Evolutionary conservation across 2,888 invertebrate genomes (phyloP), one percentile per base, ranked within the genome.

Genomic region (Cabera pusaria): DNA sequence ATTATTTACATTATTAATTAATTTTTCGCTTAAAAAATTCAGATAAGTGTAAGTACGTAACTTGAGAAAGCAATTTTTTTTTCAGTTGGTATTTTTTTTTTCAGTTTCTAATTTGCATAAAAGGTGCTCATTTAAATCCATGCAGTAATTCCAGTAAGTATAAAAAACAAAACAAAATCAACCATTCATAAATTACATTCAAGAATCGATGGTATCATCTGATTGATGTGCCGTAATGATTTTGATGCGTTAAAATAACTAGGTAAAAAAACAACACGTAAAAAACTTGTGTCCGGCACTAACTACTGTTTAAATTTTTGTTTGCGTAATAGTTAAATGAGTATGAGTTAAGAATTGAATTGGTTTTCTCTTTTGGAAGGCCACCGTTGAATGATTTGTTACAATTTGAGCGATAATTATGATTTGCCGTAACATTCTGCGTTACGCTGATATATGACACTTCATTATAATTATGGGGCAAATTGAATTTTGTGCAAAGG

Each of bases 281-380:
- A 66, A 67, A 64, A 63, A 51, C 22, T 26, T 31, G 44, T 46
- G 62, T 66, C 64, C 64, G 58, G 54, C 52, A 50, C 46, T 72
- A 72, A 73, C 74, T 72, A 70, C 72, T 74, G 69, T 65, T 70
- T 66, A 67, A 69, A 73, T 69, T 72, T 59, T 69, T 70, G 58
- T 71, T 77, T 76, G 71, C 72, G 74, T 69, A 78, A 81, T 64
- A 56, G 48, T 56, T 62, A 59, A 64, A 56, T 41, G 49, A 52
- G 46, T 55, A 49, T 47, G 56, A 61, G 56, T 48, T 49, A 49
- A 44, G 60, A 61, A 59, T 60, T 64, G 54, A 56, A 63, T 56
- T 56, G 52, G 56, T 63, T 73, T 74, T 71, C 73, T 62, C 65
- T 72, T 69, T 66, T 42, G 28, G 29, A 28, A 29, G 28, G 40